phyloP scores from a whole-genome alignment of 2,797 vertebrate genomes.

The Triplophysa bombifrons region DNA sequence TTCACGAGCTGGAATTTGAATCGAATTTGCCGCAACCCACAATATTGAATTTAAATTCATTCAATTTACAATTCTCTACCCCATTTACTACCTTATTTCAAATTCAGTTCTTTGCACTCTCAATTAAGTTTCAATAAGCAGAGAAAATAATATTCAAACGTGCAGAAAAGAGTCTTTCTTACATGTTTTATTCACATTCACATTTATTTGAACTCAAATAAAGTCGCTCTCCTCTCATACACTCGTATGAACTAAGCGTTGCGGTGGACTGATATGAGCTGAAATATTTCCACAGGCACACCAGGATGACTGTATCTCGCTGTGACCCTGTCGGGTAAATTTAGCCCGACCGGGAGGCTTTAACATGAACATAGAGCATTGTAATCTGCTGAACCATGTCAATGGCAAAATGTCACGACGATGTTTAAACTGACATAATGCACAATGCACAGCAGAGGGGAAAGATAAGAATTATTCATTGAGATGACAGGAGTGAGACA shows the following conservation, averaged over 20 bases:
- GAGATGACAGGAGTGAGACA: background rate
- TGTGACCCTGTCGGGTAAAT: slow-evolving; percentile 23
- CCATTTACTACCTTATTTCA: background rate
- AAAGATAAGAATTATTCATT: slow-evolving; percentile 23
- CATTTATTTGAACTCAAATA: slow-evolving; percentile 49
- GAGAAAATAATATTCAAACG: background rate
- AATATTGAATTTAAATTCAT: background rate
- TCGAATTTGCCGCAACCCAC: background rate
- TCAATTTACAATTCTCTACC: background rate
- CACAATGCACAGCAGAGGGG: slow-evolving; percentile 2
- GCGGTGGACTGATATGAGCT: slow-evolving; percentile 18
- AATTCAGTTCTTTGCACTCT: background rate
- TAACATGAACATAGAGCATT: slow-evolving; percentile 24
- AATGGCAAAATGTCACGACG: slow-evolving; percentile 35
- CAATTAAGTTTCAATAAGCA: background rate
- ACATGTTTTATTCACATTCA: background rate
- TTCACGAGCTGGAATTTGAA: background rate
- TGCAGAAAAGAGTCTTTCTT: background rate
- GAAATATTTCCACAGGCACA: slow-evolving; percentile 10
- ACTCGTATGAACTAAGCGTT: background rate
- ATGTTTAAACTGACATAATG: slow-evolving; percentile 23
- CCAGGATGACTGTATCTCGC: background rate
- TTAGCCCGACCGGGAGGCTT: slow-evolving; percentile 13
- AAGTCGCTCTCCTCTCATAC: slow-evolving; percentile 50
- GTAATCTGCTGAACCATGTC: slow-evolving; percentile 29